These are phyloP conservation scores for Polymixis lichenea DNA, from an alignment of 2,888 invertebrate genomes.

Conservation along the genomic window DNA sequence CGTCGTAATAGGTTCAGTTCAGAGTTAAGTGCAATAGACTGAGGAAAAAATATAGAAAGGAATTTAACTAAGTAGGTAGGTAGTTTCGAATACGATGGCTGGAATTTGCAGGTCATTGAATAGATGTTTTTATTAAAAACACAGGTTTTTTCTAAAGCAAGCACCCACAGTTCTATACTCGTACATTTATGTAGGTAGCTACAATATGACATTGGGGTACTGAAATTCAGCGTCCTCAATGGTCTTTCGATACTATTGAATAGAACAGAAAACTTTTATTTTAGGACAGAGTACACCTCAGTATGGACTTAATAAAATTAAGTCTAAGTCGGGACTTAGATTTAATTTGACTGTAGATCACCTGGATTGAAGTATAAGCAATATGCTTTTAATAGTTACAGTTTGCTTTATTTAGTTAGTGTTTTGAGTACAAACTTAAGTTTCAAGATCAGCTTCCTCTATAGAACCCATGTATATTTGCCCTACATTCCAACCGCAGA, in stretches of 20 bases:
- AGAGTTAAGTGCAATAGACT: constrained; percentile 34
- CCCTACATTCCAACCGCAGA: not conserved
- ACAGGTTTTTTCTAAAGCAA: constrained; percentile 6
- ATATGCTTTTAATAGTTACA: not conserved
- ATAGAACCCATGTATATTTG: not conserved
- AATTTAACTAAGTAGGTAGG: constrained; percentile 36
- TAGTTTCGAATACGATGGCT: constrained; percentile 32
- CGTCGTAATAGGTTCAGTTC: constrained; percentile 9
- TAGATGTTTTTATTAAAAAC: constrained; percentile 38
- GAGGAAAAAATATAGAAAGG: constrained; percentile 27
- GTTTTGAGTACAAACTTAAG: not conserved
- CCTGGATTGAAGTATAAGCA: not conserved
- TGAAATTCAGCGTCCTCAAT: not conserved
- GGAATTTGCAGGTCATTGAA: constrained; percentile 49
- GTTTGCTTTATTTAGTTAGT: too few relatives aligned
- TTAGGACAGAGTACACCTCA: not conserved
- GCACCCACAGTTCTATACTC: not conserved
- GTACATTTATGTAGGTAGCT: not conserved
- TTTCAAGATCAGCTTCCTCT: not conserved
- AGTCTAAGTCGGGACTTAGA: not conserved
- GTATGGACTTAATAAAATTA: not conserved
- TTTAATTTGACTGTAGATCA: not conserved
- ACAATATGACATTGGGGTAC: not conserved
- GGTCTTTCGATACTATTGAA: not conserved
- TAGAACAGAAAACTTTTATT: not conserved